Evolutionary conservation across 2,113 vertebrate species (phyloP).

Genomic region (Desmodus rotundus): DNA sequence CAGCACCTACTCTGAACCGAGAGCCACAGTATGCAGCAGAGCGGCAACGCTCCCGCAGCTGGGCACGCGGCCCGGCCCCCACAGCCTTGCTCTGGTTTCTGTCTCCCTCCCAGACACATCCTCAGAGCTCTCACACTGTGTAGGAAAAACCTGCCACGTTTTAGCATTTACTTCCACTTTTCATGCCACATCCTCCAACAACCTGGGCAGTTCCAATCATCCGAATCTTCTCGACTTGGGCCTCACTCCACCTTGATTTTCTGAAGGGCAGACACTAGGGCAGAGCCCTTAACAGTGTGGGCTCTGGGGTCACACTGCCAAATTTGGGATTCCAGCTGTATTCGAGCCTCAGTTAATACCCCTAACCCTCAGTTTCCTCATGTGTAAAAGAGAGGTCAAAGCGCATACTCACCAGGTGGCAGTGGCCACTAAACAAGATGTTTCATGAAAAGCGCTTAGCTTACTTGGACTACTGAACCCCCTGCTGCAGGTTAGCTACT

Average conservation of each 20-base stretch:
- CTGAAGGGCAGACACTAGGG: too few relatives aligned
- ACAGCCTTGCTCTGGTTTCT: background rate
- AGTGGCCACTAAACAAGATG: background rate
- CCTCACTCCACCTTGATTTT: background rate
- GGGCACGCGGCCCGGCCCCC: background rate
- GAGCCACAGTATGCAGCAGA: background rate
- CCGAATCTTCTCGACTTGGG: background rate
- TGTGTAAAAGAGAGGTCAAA: background rate
- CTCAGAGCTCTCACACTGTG: background rate
- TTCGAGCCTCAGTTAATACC: background rate
- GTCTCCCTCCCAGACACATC: too few relatives aligned
- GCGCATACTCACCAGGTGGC: background rate
- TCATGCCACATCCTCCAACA: background rate
- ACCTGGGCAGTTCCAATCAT: background rate
- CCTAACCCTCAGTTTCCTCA: background rate
- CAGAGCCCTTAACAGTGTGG: too few relatives aligned
- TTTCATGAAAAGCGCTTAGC: background rate
- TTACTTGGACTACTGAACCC: background rate
- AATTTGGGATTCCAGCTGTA: background rate
- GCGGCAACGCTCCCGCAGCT: background rate
- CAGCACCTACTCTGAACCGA: background rate
- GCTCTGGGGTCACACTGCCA: too few relatives aligned
- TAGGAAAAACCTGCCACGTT: background rate
- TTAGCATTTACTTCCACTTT: background rate
- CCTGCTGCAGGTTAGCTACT: accelerated